Base-by-base conservation (phyloP, 2,113 vertebrate genomes). In the Lampris incognitus region DNA sequence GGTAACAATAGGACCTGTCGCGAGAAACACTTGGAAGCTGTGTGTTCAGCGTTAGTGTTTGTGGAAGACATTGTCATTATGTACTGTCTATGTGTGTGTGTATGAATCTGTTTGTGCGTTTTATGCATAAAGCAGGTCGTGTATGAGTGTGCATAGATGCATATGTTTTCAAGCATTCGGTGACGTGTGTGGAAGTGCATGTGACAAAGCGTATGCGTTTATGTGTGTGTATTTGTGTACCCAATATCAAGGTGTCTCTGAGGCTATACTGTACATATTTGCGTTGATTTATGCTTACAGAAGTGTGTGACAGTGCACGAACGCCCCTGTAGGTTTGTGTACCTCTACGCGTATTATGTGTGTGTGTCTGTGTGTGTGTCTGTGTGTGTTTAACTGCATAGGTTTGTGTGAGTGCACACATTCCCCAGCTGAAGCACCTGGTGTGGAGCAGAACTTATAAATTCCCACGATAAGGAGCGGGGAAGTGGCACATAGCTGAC, bases 401-500 rank as follows among this genome's bases (percentile, higher is more conserved):
- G n/a, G 6, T 71, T 55, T 63, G 55, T 51, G 59, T 48, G 44
- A 56, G 48, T 75, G 74, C 66, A 51, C 56, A 9, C 67, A 73
- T 78, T 81, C 71, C 40, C 60, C 52, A 4, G 76, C 52, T 3
- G 5, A 80, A 78, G 84, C 91, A 93, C 87, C 91, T 93, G 91
- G 84, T 13, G 49, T 5, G 11, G 79, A 83, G 74, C 62, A 77
- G 51, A 80, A 80, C 82, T 74, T 88, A 91, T 93, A 92, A 92
- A 91, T 94, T 86, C 87, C 88, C 61, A 73, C 36, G 55, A 76
- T 93, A 91, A 91, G 83, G 86, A 90, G 89, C 91, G 89, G 85
- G 76, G 89, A 92, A 90, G 87, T 92, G 92, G 91, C 87, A 90
- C 88, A 92, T 92, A 89, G 74, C 88, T 89, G 24, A 59, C 83